These are phyloP conservation scores for Argyrosomus japonicus DNA, from an alignment of 2,113 vertebrate genomes.

Conservation along the genomic window DNA sequence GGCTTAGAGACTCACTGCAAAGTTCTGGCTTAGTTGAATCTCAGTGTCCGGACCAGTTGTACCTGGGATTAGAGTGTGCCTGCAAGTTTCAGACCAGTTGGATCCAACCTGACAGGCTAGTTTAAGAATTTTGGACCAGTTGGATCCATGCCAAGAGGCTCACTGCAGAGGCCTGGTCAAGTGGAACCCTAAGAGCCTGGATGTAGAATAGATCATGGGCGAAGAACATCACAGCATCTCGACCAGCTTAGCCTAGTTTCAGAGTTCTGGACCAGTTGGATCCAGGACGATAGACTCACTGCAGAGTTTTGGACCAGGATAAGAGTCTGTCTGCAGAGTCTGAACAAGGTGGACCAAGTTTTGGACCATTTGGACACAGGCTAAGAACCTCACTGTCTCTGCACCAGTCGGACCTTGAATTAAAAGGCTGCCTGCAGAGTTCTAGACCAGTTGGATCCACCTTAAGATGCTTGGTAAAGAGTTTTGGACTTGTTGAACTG, in stretches of 20 bases:
- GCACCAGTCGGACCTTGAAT: neutral
- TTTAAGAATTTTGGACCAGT: neutral
- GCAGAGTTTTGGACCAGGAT: neutral
- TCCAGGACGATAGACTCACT: neutral
- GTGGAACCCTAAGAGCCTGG: no score
- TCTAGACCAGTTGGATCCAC: neutral
- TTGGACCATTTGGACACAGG: neutral
- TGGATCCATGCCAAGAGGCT: neutral
- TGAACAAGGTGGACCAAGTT: no score
- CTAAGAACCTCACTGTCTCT: neutral
- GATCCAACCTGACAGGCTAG: neutral
- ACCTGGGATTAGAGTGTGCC: no score
- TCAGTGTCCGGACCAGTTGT: no score
- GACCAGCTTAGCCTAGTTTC: no score
- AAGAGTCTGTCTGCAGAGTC: no score
- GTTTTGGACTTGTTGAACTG: neutral
- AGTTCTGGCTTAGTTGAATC: neutral
- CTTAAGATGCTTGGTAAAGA: neutral
- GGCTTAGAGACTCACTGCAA: neutral
- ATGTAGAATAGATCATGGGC: no score
- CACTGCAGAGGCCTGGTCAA: neutral
- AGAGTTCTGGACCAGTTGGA: neutral
- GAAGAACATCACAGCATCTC: no score
- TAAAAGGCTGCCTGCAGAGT: neutral
- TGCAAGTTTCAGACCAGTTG: neutral